Conservation (phyloP, 2,113 vertebrate genomes). For the Rostratula benghalensis region DNA sequence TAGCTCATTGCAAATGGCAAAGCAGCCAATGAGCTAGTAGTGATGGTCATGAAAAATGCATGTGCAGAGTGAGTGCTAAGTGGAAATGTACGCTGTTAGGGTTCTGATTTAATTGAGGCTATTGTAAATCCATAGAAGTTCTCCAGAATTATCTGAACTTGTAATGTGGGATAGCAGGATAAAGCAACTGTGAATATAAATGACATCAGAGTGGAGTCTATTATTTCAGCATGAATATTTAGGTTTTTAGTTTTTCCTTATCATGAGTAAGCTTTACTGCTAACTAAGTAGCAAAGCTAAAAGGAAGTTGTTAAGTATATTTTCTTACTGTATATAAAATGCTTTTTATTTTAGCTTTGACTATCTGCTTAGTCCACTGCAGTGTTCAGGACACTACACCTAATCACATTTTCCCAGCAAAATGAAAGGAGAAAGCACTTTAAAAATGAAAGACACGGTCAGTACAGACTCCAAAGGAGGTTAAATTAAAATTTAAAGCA, state of each 20-base stretch:
- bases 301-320: background rate
- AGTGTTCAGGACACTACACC: background rate
- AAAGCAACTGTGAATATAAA: background rate
- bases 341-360: background rate
- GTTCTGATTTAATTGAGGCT: background rate
- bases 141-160: background rate
- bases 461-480: background rate
- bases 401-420: background rate
- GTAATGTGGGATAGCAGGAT: background rate
- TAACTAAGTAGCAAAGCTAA: background rate
- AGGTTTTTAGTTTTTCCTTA: background rate
- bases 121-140: background rate
- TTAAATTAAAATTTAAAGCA: background rate
- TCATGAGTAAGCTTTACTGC: background rate
- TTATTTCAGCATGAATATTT: background rate
- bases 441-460: background rate
- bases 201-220: background rate
- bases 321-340: background rate
- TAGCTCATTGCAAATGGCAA: background rate
- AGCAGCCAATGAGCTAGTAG: background rate
- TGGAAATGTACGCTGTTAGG: background rate
- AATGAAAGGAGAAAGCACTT: background rate
- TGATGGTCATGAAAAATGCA: constrained; percentile 17
- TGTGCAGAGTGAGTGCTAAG: background rate
- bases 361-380: background rate